Evolutionary conservation across 2,797 vertebrate species (phyloP).

Genomic region (Nannoperca obscura): DNA sequence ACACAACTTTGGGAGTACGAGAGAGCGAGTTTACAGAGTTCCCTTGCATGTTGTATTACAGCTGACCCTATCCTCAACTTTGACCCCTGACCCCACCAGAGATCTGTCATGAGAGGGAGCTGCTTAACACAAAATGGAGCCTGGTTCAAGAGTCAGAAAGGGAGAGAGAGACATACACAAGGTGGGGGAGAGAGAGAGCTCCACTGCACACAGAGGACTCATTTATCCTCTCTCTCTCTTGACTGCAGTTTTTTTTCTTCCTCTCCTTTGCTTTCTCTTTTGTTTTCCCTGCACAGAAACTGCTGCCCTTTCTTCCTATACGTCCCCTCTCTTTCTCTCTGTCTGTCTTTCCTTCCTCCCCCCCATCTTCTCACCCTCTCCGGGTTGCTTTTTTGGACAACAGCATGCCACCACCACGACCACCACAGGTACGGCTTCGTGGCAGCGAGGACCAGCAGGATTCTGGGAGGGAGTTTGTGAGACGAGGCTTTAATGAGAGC

Average conservation of each 20-base stretch:
- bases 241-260: constrained; percentile 62
- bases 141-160: constrained; percentile 86
- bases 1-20: constrained; percentile 79
- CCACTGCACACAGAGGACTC: constrained; percentile 75
- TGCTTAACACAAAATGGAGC: constrained; percentile 99
- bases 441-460: constrained; percentile 90
- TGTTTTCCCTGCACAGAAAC: constrained; percentile 89
- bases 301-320: constrained; percentile 79
- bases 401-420: constrained; percentile 89
- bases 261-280: constrained; percentile 80
- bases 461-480: constrained; percentile 89
- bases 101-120: constrained; percentile 98
- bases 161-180: constrained; percentile 58
- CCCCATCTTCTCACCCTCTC: constrained; percentile 50
- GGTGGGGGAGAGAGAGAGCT: constrained; percentile 49
- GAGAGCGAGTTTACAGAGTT: constrained; percentile 88
- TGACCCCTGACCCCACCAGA: constrained; percentile 93
- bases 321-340: constrained; percentile 68
- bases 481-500: constrained; percentile 93
- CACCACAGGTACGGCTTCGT: constrained; percentile 90
- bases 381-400: constrained; percentile 78
- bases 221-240: constrained; percentile 71
- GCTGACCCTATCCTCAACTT: constrained; percentile 99
- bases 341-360: constrained; percentile 65
- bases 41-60: constrained; percentile 95